phyloP scores from a whole-genome alignment of 1,140 invertebrate genomes.

The Pygmarrhopalites habei region DNA sequence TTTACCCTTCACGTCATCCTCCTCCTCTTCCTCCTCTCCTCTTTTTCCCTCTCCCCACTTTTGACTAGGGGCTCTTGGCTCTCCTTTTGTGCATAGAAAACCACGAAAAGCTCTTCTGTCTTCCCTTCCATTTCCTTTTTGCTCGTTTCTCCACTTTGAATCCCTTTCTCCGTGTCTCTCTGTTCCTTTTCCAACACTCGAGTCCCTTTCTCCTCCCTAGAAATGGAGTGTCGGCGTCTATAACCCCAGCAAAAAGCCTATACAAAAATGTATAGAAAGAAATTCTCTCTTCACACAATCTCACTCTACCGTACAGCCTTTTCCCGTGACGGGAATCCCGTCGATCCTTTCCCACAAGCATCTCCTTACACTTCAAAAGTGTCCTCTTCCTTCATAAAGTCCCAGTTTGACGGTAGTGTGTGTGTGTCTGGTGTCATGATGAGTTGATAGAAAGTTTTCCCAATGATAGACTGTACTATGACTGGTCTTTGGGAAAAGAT shows the following conservation, averaged over 20 bases:
- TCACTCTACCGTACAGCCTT: background rate
- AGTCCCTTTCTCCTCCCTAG: background rate
- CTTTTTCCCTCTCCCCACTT: too few relatives aligned
- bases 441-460: too few relatives aligned
- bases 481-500: too few relatives aligned
- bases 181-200: background rate
- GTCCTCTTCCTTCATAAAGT: too few relatives aligned
- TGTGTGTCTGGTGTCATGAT: too few relatives aligned
- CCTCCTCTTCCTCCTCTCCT: too few relatives aligned
- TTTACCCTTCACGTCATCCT: too few relatives aligned
- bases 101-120: background rate
- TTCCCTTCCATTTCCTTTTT: background rate
- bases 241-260: background rate
- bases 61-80: conserved; percentile 4
- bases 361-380: too few relatives aligned
- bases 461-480: too few relatives aligned
- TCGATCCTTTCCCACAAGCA: background rate
- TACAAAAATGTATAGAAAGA: background rate
- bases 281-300: background rate
- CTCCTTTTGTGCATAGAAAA: background rate
- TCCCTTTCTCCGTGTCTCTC: conserved; percentile 2
- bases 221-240: background rate
- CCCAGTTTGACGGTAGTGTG: too few relatives aligned
- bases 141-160: background rate
- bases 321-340: background rate